A percentile compares a stretch with the other conserved stretches of the same genome.
Conservation (phyloP, 2,797 vertebrate species). For the Poecilia picta region DNA sequence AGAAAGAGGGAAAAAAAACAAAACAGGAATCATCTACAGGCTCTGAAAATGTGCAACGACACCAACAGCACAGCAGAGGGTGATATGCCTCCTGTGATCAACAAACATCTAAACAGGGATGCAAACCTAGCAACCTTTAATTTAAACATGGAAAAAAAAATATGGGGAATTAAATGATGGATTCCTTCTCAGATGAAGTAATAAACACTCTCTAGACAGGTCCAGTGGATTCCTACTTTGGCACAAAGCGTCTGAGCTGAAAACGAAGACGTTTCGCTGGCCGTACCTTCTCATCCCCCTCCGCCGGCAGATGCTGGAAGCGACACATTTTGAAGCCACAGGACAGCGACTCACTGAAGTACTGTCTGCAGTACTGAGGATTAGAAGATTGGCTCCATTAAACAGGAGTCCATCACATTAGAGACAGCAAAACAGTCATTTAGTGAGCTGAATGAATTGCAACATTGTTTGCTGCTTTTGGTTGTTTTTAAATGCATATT, state of each 20-base stretch:
- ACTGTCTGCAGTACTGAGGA: constrained; percentile 86
- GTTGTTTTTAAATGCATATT: not conserved
- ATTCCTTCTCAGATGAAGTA: not conserved
- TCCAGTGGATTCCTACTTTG: not conserved
- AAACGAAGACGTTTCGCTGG: not conserved
- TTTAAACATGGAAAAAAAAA: not conserved
- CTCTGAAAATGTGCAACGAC: constrained; percentile 2
- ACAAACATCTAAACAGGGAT: not conserved
- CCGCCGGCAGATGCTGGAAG: constrained; percentile 85
- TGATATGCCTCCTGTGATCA: constrained; percentile 14
- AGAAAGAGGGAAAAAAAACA: not conserved
- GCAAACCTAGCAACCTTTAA: not conserved
- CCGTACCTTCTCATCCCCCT: constrained; percentile 90
- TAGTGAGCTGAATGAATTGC: not conserved
- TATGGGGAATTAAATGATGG: not conserved
- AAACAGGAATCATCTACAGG: not conserved
- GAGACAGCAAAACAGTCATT: not conserved
- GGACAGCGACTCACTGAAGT: constrained; percentile 85
- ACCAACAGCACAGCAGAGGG: constrained; percentile 43
- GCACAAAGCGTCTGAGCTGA: not conserved
- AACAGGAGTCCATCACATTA: not conserved
- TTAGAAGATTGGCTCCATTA: constrained; percentile 19
- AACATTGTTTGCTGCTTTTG: not conserved
- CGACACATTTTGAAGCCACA: constrained; percentile 82
- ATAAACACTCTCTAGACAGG: not conserved